phyloP scores from a whole-genome alignment of 2,797 vertebrate genomes.

The Gymnoscopelus braueri region DNA sequence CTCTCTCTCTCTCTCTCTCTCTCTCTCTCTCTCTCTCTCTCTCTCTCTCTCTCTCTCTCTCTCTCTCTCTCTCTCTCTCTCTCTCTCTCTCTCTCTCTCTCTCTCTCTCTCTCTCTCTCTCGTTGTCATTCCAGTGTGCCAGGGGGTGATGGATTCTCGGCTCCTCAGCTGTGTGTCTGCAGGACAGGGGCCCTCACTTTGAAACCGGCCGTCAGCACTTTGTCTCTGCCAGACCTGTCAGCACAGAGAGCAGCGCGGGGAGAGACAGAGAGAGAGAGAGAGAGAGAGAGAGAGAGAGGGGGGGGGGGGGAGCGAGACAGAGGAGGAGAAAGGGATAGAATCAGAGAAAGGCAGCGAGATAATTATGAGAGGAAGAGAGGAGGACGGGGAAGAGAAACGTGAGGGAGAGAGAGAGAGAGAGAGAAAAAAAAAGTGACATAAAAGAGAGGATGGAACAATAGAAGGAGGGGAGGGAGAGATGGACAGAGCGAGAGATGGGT shows the following conservation, averaged over 20 bases:
- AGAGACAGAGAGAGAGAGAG: conserved; percentile 65
- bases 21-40: neutral
- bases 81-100: neutral
- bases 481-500: conserved; percentile 72
- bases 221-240: conserved; percentile 84
- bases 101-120: neutral
- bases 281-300: conserved; percentile 42
- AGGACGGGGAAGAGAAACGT: conserved; percentile 56
- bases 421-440: conserved; percentile 21
- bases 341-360: conserved; percentile 52
- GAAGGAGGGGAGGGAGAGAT: conserved; percentile 55
- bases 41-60: neutral
- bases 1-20: neutral
- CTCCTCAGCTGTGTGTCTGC: conserved; percentile 74
- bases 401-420: conserved; percentile 63
- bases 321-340: conserved; percentile 33
- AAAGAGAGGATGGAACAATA: conserved; percentile 32
- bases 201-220: conserved; percentile 78
- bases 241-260: conserved; percentile 54
- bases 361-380: conserved; percentile 54
- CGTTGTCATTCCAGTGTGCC: conserved; percentile 15
- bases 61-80: neutral
- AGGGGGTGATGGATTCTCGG: conserved; percentile 76
- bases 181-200: conserved; percentile 81
- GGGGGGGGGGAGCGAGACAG: conserved; percentile 25